Evolutionary conservation across 2,797 vertebrate genomes (phyloP).

Genomic region (Naso thynnoides): DNA sequence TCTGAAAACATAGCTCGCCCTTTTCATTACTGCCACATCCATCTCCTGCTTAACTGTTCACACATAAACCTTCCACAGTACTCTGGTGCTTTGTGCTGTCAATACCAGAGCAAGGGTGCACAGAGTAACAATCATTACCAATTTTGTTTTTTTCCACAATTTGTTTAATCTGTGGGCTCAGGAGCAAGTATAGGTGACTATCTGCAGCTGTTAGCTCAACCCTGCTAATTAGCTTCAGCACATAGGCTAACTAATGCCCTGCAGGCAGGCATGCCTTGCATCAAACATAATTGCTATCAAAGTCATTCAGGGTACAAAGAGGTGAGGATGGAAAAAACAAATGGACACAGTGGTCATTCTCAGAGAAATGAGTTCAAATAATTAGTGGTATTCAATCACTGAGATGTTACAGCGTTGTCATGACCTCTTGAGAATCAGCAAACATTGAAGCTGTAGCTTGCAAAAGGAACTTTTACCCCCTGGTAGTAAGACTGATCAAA

Average conservation of each 20-base stretch:
- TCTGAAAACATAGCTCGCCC: conserved; percentile 57
- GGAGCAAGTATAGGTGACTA: neutral
- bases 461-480: conserved; percentile 7
- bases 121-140: conserved; percentile 1
- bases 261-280: conserved; percentile 8
- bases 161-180: conserved; percentile 16
- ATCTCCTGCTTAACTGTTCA: conserved; percentile 53
- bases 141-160: neutral
- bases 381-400: neutral
- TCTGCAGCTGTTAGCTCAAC: conserved; percentile 13
- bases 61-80: conserved; percentile 26
- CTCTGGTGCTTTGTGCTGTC: neutral
- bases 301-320: conserved; percentile 3
- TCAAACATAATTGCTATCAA: conserved; percentile 25
- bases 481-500: conserved; percentile 15
- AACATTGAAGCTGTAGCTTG: neutral
- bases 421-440: neutral
- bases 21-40: conserved; percentile 58
- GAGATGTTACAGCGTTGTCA: neutral
- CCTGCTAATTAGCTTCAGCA: conserved; percentile 23
- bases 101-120: conserved; percentile 10
- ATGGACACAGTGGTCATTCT: conserved; percentile 1
- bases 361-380: conserved; percentile 1
- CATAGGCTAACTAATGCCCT: conserved; percentile 22
- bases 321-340: conserved; percentile 18